Conservation (phyloP, 2,888 invertebrate species). For the Agrochola lychnidis region DNA sequence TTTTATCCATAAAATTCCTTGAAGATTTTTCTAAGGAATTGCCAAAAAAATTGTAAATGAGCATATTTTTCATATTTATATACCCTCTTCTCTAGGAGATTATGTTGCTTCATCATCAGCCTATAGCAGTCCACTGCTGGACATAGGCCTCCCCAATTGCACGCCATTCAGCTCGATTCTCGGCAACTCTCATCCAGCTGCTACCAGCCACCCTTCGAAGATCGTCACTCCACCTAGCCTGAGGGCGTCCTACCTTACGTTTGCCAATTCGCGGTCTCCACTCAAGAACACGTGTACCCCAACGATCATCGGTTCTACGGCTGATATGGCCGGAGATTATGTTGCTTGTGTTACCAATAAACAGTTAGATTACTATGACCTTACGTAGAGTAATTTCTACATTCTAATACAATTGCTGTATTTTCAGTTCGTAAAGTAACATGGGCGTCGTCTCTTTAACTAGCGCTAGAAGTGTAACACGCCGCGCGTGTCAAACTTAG, state of each 20-base stretch:
- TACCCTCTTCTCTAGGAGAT: background rate
- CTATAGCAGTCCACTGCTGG: too few species aligned
- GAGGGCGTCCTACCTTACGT: too few species aligned
- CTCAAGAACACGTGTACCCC: too few species aligned
- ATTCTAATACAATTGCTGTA: slow-evolving; percentile 38
- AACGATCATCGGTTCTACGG: too few species aligned
- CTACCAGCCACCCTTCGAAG: too few species aligned
- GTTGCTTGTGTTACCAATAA: background rate
- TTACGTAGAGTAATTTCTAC: slow-evolving; percentile 20
- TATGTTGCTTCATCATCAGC: background rate
- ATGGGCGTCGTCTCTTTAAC: slow-evolving; percentile 66
- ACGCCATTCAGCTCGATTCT: too few species aligned
- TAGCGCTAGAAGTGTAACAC: slow-evolving; percentile 60
- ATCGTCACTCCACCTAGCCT: too few species aligned
- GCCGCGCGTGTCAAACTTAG: slow-evolving; percentile 61
- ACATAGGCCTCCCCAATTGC: too few species aligned
- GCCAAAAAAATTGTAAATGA: background rate
- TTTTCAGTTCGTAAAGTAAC: slow-evolving; percentile 43
- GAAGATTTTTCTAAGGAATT: background rate
- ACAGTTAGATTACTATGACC: background rate
- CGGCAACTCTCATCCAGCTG: too few species aligned
- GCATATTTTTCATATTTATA: background rate
- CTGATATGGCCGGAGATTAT: too few species aligned
- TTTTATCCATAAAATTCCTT: background rate
- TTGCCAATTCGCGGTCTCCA: too few species aligned